Percentiles rank a stretch among this genome's conserved stretches.
These are phyloP conservation scores for Polyommatus icarus DNA, from an alignment of 2,888 invertebrate genomes.

Conservation along the genomic window DNA sequence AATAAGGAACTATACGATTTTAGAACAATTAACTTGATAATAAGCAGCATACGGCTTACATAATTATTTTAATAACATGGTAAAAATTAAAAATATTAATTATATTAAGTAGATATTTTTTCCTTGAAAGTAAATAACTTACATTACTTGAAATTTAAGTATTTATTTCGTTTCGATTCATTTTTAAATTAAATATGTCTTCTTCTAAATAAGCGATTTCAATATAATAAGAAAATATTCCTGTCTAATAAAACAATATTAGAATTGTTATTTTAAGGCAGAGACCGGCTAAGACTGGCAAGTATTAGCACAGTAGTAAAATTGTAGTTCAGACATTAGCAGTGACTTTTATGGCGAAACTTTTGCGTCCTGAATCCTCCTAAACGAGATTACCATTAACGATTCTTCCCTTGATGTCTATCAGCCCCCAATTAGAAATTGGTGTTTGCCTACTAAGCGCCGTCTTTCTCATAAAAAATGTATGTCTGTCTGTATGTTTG, in stretches of 20 bases:
- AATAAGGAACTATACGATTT: too few relatives aligned
- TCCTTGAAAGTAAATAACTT: too few relatives aligned
- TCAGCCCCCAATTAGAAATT: neutral
- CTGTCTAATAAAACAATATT: neutral
- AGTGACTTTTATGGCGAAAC: constrained; percentile 26
- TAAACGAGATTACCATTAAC: neutral
- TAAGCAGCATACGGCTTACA: neutral
- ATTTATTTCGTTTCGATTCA: too few relatives aligned
- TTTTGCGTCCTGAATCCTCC: constrained; percentile 6
- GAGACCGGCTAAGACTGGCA: neutral
- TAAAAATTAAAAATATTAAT: neutral
- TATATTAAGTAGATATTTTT: too few relatives aligned
- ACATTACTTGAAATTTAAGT: too few relatives aligned
- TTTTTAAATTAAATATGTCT: too few relatives aligned
- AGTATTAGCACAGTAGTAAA: constrained; percentile 2
- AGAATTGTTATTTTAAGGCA: neutral
- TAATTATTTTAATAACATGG: neutral
- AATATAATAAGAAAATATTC: too few relatives aligned
- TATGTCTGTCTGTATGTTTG: too few relatives aligned
- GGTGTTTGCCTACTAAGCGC: neutral
- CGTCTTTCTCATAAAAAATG: too few relatives aligned
- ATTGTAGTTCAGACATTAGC: constrained; percentile 7
- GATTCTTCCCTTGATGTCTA: neutral
- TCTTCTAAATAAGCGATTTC: too few relatives aligned
- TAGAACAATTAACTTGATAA: neutral